Evolutionary conservation across 2,797 vertebrate genomes (phyloP), one percentile per base, ranked within the genome.

Genomic region (Euphonia xanthogaster): DNA sequence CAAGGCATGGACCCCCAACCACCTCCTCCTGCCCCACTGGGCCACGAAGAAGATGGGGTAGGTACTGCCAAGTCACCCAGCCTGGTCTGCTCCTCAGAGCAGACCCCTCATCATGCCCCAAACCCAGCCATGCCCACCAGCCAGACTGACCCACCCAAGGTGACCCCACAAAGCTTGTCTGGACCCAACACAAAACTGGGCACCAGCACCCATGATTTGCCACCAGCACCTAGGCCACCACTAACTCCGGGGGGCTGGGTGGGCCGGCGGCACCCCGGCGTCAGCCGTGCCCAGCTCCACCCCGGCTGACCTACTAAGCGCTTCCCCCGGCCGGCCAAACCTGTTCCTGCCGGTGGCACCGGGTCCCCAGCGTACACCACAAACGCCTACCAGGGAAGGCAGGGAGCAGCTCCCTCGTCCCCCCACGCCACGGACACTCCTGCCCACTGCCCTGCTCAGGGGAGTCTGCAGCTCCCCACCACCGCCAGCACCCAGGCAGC

Each of bases 311-410:
- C 94, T 96, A 96, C 93, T 92, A 93, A 94, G 72, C 42, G 62
- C 81, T 96, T 95, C 67, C 95, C 90, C 72, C 0, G 72, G 89
- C 96, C 45, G 73, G 96, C 91, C 91, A 95, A 93, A 96, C 96
- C 85, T 93, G 95, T 95, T 96, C 93, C 89, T 93, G 86, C 82
- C 7, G 2, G 91, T 57, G 89, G 91, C 9, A 42, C 87, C 7
- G 12, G 80, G 81, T 91, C 75, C 84, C 81, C 42, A 1, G 37
- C 30, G 0, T 4, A 60, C 47, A 12, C 88, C 77, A 0, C 91
- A 87, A 81, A 96, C 51, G 9, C 93, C 91, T 92, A 88, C 94
- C 23, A 19, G 77, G 70, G 48, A 86, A 62, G 50, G 80, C 86
- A 91, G 68, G 76, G 75, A 93, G 76, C 76, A 80, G 65, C 53